Evolutionary conservation across 2,888 invertebrate species (phyloP).

Genomic region (Ferrisia virgata): DNA sequence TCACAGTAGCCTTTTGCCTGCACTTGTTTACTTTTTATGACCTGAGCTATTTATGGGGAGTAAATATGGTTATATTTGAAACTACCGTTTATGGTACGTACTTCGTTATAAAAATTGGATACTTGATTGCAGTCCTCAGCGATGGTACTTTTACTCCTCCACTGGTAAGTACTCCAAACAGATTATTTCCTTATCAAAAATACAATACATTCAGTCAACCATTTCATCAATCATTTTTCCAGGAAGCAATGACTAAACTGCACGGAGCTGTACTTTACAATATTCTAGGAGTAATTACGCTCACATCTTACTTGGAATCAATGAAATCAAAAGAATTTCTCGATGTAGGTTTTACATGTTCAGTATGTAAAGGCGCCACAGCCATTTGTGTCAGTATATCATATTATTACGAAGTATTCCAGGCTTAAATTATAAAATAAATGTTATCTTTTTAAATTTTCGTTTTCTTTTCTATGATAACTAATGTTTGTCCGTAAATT

Average conservation of each 20-base stretch:
- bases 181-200: not conserved
- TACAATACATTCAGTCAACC: not conserved
- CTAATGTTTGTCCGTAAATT: too few relatives aligned
- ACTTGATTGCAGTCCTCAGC: not conserved
- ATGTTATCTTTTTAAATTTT: not conserved
- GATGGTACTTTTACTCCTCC: conserved; percentile 23
- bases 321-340: not conserved
- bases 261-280: conserved; percentile 31
- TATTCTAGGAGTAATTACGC: not conserved
- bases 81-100: conserved; percentile 22
- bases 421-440: not conserved
- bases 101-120: conserved; percentile 13
- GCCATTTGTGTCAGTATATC: not conserved
- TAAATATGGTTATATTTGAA: conserved; percentile 14
- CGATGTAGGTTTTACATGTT: not conserved
- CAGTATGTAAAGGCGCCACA: not conserved
- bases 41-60: not conserved
- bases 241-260: conserved; percentile 36
- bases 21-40: conserved; percentile 27
- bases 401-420: conserved; percentile 22
- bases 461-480: too few relatives aligned
- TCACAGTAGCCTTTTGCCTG: not conserved
- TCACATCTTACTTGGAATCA: not conserved
- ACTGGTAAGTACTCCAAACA: not conserved
- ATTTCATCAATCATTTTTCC: not conserved